Evolutionary conservation across 2,888 invertebrate species (phyloP), one percentile per base, ranked within the genome.

Genomic region (Aspidiotus destructor): DNA sequence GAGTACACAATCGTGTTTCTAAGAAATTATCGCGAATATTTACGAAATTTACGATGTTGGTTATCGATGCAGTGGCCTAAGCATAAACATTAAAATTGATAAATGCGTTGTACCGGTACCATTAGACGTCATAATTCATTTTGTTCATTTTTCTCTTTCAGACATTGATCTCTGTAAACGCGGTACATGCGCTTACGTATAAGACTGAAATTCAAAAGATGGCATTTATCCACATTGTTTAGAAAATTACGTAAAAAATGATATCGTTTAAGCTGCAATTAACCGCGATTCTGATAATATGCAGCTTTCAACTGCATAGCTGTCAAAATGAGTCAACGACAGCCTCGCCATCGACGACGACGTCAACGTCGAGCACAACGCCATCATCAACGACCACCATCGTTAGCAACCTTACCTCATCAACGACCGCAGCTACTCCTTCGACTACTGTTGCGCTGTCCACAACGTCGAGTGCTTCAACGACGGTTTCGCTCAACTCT

Each of bases 111-210:
- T 28, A 28, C 28, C 28, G 28, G 28, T 28, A 28, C 28, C 28
- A 28, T 28, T 28, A 28, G 28, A 28, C 28, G 28, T 28, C 1
- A 28, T 28, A 28, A 28, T 15, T 52, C 52, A 52, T 52, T 62
- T 62, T 41, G 62, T 62, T 48, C 13, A 52, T 17, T 62, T 61
- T 62, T 52, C 16, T 42, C 28, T 60, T 52, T 48, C 62, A 28
- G 15, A 28, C 64, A n/a, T 41, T 28, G 28, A 15, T 57, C 57
- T n/a, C 16, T 40, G 17, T n/a, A 10, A 40, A 13, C 15, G 54
- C 63, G 28, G 16, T 64, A 64, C 64, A 64, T 64, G 64, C 55
- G 64, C 57, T 55, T 64, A 57, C 53, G 57, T 57, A 64, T 64
- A 41, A 41, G 42, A 17, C 41, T 64, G 42, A 64, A 55, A 44